phyloP scores from a whole-genome alignment of 1,140 invertebrate species.

The Orussus abietinus region DNA sequence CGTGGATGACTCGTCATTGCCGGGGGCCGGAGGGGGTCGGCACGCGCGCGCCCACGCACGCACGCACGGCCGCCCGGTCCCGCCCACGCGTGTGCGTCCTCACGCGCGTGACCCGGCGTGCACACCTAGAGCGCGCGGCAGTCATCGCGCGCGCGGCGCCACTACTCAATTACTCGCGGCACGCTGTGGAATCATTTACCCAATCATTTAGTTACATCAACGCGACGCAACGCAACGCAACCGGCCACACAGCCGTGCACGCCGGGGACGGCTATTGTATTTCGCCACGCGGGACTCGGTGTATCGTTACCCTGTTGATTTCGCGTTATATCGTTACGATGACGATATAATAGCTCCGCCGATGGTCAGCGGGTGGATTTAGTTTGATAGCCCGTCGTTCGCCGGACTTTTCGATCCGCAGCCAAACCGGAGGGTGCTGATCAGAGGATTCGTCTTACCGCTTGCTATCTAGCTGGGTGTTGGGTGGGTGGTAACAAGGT shows the following conservation, averaged over 20 bases:
- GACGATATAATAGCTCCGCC: constrained; percentile 49
- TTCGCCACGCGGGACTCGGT: constrained; percentile 42
- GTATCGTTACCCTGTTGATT: constrained; percentile 52
- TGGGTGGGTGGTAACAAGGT: too few species aligned
- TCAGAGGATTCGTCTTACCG: too few species aligned
- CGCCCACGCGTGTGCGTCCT: constrained; percentile 2
- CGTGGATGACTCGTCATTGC: constrained; percentile 55
- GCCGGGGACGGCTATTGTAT: constrained; percentile 37
- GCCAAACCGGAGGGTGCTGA: too few species aligned
- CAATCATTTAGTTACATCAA: constrained; percentile 57
- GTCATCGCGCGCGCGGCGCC: constrained; percentile 44
- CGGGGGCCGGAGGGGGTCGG: too few species aligned
- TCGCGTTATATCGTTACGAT: constrained; percentile 52
- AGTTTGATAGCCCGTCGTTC: constrained; percentile 38
- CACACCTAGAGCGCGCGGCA: constrained; percentile 25
- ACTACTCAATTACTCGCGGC: constrained; percentile 55
- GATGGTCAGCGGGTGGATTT: constrained; percentile 32
- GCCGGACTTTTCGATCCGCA: too few species aligned
- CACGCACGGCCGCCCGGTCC: too few species aligned
- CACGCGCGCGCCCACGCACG: constrained; percentile 39
- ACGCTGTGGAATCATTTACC: constrained; percentile 55
- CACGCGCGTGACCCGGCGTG: constrained; percentile 10
- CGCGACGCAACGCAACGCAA: constrained; percentile 32
- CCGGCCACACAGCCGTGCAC: constrained; percentile 31
- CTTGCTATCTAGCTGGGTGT: too few species aligned